Evolutionary conservation across 2,113 vertebrate species (phyloP).

Genomic region (Apodemus sylvaticus): DNA sequence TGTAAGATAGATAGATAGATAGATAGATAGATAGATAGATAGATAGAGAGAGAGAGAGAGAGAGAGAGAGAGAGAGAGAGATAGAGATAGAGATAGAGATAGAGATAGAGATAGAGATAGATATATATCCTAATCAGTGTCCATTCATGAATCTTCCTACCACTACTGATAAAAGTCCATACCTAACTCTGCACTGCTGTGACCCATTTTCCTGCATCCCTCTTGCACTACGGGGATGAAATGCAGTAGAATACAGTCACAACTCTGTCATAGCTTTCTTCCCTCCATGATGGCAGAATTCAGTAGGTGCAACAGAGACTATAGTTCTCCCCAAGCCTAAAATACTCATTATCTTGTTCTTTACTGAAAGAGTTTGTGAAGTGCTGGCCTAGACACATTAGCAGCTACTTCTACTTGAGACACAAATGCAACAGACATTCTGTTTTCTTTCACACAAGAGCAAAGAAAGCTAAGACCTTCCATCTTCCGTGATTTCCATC

Average conservation of each 20-base stretch:
- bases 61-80: too few species aligned
- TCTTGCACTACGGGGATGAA: rapidly evolving
- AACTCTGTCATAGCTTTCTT: not conserved
- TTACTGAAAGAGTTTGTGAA: not conserved
- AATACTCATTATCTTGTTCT: not conserved
- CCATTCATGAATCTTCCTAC: too few species aligned
- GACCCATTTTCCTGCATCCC: not conserved
- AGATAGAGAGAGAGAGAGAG: too few species aligned
- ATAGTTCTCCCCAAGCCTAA: not conserved
- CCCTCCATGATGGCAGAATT: not conserved
- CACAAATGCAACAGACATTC: not conserved
- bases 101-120: too few species aligned
- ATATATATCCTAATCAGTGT: not conserved
- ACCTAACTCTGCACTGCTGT: not conserved
- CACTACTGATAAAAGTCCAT: rapidly evolving
- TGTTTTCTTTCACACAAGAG: not conserved
- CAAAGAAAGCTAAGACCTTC: not conserved
- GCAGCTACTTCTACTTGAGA: not conserved
- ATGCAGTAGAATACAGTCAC: not conserved
- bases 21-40: too few species aligned
- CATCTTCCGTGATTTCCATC: not conserved
- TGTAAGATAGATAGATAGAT: too few species aligned
- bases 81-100: too few species aligned
- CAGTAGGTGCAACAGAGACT: not conserved
- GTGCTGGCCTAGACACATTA: too few species aligned